Percentiles rank a stretch among this genome's conserved stretches.
Conservation (phyloP, 2,113 vertebrate species). For the Aythya baeri region DNA sequence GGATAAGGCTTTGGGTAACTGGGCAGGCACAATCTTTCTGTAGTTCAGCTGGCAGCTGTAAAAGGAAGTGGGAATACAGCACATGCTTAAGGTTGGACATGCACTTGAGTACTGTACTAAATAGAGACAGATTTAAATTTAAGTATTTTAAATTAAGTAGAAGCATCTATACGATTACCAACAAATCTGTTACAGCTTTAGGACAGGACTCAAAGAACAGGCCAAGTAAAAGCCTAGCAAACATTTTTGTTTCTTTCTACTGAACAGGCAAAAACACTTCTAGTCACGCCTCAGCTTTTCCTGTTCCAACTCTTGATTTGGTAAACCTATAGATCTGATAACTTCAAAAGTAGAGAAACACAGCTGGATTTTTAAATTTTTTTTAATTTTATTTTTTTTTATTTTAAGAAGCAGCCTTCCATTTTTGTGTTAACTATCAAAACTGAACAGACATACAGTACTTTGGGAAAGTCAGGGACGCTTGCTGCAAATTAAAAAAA, state of each 20-base stretch:
- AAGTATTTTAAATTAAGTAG: not conserved
- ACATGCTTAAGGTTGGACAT: not conserved
- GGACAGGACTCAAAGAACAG: not conserved
- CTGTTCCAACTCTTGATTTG: not conserved
- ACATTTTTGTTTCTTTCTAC: not conserved
- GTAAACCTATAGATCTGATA: not conserved
- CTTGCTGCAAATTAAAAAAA: not conserved
- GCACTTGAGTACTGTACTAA: not conserved
- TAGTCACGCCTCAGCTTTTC: not conserved
- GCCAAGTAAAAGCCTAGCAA: not conserved
- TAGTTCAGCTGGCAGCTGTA: not conserved
- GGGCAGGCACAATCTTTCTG: not conserved
- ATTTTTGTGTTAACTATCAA: not conserved
- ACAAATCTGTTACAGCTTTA: not conserved
- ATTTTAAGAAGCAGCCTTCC: not conserved
- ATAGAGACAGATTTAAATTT: not conserved
- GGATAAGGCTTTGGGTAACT: not conserved
- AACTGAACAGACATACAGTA: not conserved
- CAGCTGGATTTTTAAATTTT: not conserved
- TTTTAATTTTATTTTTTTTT: not conserved
- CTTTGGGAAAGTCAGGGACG: not conserved
- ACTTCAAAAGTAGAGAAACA: not conserved
- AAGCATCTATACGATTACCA: not conserved
- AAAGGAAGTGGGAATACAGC: not conserved
- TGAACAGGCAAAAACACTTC: not conserved